Conservation (phyloP, 2,113 vertebrate genomes). For the Myrmophylax atrothorax region DNA sequence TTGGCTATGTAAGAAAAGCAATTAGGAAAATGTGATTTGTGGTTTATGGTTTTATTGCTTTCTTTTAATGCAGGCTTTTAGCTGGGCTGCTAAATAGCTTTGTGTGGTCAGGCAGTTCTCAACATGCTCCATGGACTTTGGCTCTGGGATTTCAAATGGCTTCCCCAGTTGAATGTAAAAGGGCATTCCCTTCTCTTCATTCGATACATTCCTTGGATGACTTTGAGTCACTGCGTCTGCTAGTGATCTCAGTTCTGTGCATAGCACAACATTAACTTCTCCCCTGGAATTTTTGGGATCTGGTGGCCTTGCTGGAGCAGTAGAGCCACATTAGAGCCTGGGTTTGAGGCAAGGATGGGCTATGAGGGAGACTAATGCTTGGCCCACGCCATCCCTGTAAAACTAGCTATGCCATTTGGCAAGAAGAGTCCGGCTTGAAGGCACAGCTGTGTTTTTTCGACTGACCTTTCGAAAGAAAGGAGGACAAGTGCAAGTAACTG, state of each 20-base stretch:
- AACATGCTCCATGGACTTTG: rapidly evolving
- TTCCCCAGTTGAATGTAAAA: background rate
- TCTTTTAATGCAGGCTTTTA: background rate
- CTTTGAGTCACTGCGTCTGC: background rate
- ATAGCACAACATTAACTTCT: background rate
- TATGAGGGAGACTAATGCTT: background rate
- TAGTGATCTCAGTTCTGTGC: background rate
- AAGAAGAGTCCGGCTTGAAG: background rate
- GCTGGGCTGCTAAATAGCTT: background rate
- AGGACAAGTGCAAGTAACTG: background rate
- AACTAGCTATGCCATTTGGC: background rate
- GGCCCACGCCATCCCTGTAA: background rate
- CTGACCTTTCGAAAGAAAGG: background rate
- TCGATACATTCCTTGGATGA: background rate
- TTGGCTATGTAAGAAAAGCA: slow-evolving; percentile 22
- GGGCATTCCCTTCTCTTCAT: background rate
- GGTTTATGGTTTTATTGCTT: background rate
- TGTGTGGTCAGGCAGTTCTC: background rate
- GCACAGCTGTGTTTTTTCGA: background rate
- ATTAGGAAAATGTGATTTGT: slow-evolving; percentile 36
- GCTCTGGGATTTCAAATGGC: background rate
- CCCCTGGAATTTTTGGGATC: background rate
- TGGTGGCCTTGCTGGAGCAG: background rate
- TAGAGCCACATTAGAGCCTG: background rate
- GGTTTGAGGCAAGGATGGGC: background rate